Conservation (phyloP, 2,888 invertebrate species). For the Euplexia lucipara region DNA sequence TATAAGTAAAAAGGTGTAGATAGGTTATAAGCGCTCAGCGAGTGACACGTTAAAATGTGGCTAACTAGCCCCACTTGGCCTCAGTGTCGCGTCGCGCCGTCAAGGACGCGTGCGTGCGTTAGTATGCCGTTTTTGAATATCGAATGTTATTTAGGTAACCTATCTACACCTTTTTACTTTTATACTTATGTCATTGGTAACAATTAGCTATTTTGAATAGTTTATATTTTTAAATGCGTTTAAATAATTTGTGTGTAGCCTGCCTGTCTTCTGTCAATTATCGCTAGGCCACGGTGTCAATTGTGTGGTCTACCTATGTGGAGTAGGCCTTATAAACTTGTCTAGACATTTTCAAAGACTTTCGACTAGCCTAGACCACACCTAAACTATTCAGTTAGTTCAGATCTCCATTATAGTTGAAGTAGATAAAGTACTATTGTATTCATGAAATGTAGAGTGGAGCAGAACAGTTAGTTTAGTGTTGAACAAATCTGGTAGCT, state of each 20-base stretch:
- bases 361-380: slow-evolving; percentile 25
- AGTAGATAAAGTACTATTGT: slow-evolving; percentile 32
- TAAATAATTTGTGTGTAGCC: background rate
- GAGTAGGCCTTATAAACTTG: slow-evolving; percentile 25
- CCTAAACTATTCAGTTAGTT: slow-evolving; percentile 39
- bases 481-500: background rate
- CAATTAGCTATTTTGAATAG: too few relatives aligned
- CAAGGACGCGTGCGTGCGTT: too few relatives aligned
- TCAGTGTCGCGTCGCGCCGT: too few relatives aligned
- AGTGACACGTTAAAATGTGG: too few relatives aligned
- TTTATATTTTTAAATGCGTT: background rate
- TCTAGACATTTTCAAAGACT: slow-evolving; percentile 43
- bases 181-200: too few relatives aligned
- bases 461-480: slow-evolving; percentile 6
- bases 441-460: slow-evolving; percentile 37
- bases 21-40: too few relatives aligned
- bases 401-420: slow-evolving; percentile 33
- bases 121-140: too few relatives aligned
- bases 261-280: slow-evolving; percentile 34
- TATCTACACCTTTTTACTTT: too few relatives aligned
- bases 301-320: slow-evolving; percentile 13
- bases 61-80: too few relatives aligned
- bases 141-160: too few relatives aligned
- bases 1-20: too few relatives aligned
- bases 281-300: slow-evolving; percentile 18